Percentiles rank a stretch among this genome's conserved stretches.
Conservation (phyloP, 2,113 vertebrate genomes). For the Crotalus tigris region DNA sequence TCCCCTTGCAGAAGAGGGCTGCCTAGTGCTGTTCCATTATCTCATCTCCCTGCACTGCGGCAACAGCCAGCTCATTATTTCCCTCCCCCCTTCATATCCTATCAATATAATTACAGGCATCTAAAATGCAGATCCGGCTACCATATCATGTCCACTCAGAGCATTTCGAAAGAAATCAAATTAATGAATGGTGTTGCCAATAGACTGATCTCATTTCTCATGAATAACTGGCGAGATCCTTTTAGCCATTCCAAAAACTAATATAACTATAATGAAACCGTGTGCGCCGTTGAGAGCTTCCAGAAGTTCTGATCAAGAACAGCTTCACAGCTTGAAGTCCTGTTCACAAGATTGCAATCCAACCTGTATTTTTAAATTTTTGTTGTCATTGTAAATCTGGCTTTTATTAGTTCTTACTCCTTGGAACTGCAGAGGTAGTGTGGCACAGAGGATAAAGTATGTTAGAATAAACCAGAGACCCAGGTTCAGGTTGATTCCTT, state of each 20-base stretch:
- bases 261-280: not conserved
- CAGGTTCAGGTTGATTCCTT: not conserved
- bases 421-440: not conserved
- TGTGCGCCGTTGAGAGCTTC: not conserved
- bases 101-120: constrained; percentile 22
- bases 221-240: not conserved
- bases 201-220: not conserved
- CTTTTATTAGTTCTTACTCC: not conserved
- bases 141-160: not conserved
- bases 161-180: not conserved
- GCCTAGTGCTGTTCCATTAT: constrained; percentile 45
- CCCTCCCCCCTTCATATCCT: constrained; percentile 19
- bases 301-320: not conserved
- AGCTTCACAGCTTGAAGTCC: not conserved
- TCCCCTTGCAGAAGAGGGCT: constrained; percentile 58
- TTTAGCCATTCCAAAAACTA: not conserved
- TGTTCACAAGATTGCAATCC: not conserved
- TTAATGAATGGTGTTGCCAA: constrained; percentile 7
- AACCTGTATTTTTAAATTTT: not conserved
- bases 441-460: not conserved
- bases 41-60: constrained; percentile 51
- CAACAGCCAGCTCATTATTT: constrained; percentile 40
- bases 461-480: not conserved
- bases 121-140: constrained; percentile 19
- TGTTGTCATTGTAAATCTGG: not conserved